These are phyloP conservation scores for Gymnobelideus leadbeateri DNA, from an alignment of 2,113 vertebrate species.

Conservation along the genomic window DNA sequence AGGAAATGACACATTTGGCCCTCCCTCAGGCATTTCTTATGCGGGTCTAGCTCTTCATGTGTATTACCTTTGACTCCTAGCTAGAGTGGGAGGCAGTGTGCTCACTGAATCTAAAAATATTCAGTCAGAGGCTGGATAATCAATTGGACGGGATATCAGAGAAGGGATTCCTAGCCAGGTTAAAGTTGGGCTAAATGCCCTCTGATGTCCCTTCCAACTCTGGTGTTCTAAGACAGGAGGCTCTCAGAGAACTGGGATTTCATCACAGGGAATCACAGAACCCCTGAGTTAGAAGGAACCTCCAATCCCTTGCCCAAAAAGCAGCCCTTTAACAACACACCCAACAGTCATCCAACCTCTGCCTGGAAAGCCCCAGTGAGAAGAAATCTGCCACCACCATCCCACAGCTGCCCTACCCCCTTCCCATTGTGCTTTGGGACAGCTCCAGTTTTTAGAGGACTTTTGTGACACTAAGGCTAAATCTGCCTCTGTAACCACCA, in stretches of 20 bases:
- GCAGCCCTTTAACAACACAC: background rate
- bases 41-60: background rate
- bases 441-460: background rate
- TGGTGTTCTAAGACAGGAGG: background rate
- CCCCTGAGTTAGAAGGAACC: background rate
- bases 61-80: background rate
- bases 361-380: background rate
- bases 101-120: background rate
- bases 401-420: background rate
- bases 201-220: background rate
- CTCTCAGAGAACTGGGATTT: background rate
- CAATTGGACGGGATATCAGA: background rate
- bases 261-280: background rate
- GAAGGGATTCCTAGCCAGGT: background rate
- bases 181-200: background rate
- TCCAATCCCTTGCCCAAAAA: background rate
- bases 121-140: background rate
- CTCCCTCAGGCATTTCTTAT: background rate
- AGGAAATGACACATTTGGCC: background rate
- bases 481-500: background rate
- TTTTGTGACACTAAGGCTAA: background rate
- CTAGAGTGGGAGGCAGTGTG: background rate
- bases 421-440: background rate
- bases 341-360: background rate
- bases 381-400: background rate